Base-by-base conservation (phyloP, 2,797 vertebrate genomes). In the Sphenopsis melanotis region DNA sequence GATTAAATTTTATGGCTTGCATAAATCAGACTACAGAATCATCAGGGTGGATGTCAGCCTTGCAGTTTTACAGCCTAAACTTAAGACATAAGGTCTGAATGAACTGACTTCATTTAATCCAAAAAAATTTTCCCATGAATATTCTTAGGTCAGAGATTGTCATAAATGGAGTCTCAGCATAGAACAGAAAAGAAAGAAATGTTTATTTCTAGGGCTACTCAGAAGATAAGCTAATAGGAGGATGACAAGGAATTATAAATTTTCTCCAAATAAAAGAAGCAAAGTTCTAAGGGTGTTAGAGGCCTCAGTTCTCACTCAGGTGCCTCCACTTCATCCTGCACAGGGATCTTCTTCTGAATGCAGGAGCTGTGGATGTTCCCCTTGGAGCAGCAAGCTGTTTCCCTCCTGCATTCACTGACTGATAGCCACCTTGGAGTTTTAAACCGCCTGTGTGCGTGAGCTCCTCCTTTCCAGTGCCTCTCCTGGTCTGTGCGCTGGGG, bases 361-460 rank as follows among this genome's bases (percentile, higher is more conserved):
- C 3, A 32, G 65, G 59, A 70, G 22, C 10, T 65, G 6, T 11
- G 60, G 37, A n/a, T 0, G 0, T 13, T 21, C 3, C 5, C 29
- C 26, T 57, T 34, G 37, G 11, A 65, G 16, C 55, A 83, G 50
- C 36, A 82, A n/a, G 22, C 1, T 44, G 53, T 27, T 47, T 85
- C 7, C 12, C 4, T 20, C 10, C 16, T 44, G 12, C 29, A 18
- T 39, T 50, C 55, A 7, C 11, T 0, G 0, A 18, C 16, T 3
- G 3, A 55, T 39, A 39, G 26, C 12, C 12, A 47, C 15, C 12
- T 50, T 11, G 2, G 15, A 12, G 12, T 26, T 77, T 52, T 23
- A 65, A 86, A 27, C 13, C 17, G 2, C 16, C 16, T 50, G 15
- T 2, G 3, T 30, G 24, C 32, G 30, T 37, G 44, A 41, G 21